Base-by-base conservation (phyloP, 92 coral and sea anemone species). In the Phenganax marumi region DNA sequence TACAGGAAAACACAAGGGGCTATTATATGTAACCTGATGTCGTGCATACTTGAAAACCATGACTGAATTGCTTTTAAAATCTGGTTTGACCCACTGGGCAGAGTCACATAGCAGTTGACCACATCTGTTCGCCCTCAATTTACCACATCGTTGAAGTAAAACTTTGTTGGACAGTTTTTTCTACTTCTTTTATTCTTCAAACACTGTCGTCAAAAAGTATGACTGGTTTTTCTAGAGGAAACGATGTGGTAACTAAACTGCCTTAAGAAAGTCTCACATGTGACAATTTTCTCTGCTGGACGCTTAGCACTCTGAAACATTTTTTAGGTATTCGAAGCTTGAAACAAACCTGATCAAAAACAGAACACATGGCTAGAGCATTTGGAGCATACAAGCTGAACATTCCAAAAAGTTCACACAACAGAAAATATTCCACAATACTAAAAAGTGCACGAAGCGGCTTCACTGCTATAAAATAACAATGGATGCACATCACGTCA, bases 381-480 rank as follows among this genome's bases (percentile, higher is more conserved):
- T 87, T 87, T 78, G 90, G 91, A 10, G 88, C 88, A 0, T 64
- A 84, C 43, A 85, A 84, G 54, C 63, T 78, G 4, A 65, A 73
- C 0, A 53, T 26, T 6, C 88, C 80, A 5, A 65, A 72, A 88
- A 80, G 25, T 85, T 80, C 57, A 25, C 86, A 0, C 91, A 88
- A 51, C 84, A 88, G n/a, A 83, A 88, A 56, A 88, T 85, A 17
- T 21, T 66, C 70, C 22, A 76, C 12, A 77, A 62, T 6, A 39
- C 84, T 16, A 52, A 66, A 51, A 66, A 12, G 12, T n/a, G 17
- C 17, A 54, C 17, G 60, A 54, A 54, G 60, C n/a, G n/a, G n/a
- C n/a, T n/a, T n/a, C n/a, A n/a, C n/a, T n/a, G n/a, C n/a, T n/a
- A n/a, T n/a, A n/a, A n/a, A n/a, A n/a, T n/a, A n/a, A n/a, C n/a